phyloP scores from a whole-genome alignment of 2,888 invertebrate species.

The Folsomia candida region DNA sequence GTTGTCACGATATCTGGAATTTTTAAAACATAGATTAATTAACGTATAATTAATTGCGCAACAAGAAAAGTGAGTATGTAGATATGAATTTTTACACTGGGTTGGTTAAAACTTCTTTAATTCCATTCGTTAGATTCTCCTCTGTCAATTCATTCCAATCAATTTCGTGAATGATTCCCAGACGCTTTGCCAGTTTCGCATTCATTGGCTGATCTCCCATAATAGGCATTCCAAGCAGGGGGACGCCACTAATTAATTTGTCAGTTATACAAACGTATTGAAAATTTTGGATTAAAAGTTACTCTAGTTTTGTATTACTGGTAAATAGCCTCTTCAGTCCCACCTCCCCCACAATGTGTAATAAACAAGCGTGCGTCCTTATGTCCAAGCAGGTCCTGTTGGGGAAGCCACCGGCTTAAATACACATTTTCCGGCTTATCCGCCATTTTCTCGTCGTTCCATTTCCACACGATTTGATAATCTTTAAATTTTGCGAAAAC shows the following conservation, averaged over 20 bases:
- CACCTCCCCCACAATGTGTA: slow-evolving; percentile 71
- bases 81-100: not conserved
- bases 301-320: slow-evolving; percentile 60
- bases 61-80: not conserved
- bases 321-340: slow-evolving; percentile 66
- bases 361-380: slow-evolving; percentile 59
- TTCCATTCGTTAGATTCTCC: not conserved
- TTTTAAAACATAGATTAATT: not conserved
- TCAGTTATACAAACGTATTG: too few relatives aligned
- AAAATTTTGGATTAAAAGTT: too few relatives aligned
- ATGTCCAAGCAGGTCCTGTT: slow-evolving; percentile 33
- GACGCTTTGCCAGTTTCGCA: not conserved
- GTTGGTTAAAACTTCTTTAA: not conserved
- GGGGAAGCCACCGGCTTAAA: slow-evolving; percentile 33
- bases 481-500: slow-evolving; percentile 59
- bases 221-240: slow-evolving; percentile 65
- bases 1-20: slow-evolving; percentile 22
- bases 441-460: slow-evolving; percentile 34
- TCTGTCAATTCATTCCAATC: slow-evolving; percentile 4
- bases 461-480: slow-evolving; percentile 53
- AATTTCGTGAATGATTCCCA: not conserved
- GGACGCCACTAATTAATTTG: too few relatives aligned
- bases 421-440: slow-evolving; percentile 29
- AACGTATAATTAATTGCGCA: not conserved
- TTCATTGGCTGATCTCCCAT: slow-evolving; percentile 64